Conservation (phyloP, 2,888 invertebrate genomes). For the Pogonocherus hispidulus region DNA sequence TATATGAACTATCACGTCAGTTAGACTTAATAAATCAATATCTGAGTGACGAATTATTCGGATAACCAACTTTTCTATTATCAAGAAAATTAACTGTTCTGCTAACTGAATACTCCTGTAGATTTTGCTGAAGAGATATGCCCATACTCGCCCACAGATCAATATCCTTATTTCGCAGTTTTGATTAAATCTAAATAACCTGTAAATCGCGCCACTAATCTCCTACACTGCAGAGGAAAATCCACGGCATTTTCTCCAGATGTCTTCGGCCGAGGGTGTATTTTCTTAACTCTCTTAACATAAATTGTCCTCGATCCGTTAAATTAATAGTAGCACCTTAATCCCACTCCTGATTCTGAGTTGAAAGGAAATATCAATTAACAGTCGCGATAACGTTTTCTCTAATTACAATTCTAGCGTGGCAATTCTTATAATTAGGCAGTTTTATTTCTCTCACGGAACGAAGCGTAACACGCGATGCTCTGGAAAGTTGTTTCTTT, state of each 20-base stretch:
- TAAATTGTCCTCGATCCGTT: constrained; percentile 10
- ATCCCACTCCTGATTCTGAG: constrained; percentile 9
- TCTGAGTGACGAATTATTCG: no score
- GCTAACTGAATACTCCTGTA: no score
- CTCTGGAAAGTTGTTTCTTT: neutral
- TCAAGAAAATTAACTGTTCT: no score
- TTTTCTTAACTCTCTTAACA: constrained; percentile 3
- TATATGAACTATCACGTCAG: no score
- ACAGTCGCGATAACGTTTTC: constrained; percentile 11
- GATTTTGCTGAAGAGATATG: no score
- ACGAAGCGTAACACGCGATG: neutral
- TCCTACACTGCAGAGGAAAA: constrained; percentile 9
- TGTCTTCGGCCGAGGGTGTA: neutral
- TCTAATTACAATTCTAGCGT: constrained; percentile 14
- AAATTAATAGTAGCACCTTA: constrained; percentile 20
- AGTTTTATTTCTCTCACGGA: neutral
- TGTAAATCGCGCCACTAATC: neutral
- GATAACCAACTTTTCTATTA: no score
- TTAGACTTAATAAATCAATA: no score
- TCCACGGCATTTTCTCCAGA: neutral
- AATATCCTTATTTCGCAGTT: neutral
- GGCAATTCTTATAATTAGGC: constrained; percentile 9
- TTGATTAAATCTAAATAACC: neutral
- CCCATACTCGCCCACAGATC: neutral
- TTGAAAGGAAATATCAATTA: constrained; percentile 30